phyloP scores from a whole-genome alignment of 1,140 invertebrate species.

The Nymphalis io region DNA sequence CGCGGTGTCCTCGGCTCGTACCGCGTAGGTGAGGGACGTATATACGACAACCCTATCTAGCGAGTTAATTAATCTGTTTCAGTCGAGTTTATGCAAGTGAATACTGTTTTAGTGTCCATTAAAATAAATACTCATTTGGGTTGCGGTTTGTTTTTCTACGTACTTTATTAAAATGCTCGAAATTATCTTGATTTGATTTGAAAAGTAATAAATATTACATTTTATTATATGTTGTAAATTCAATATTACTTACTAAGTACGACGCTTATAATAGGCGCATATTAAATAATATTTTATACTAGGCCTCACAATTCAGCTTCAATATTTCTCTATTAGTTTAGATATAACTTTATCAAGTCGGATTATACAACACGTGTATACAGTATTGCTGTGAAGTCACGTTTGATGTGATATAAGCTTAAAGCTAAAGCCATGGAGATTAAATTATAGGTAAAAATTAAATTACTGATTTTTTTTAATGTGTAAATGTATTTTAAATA shows the following conservation, averaged over 20 bases:
- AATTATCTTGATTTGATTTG: not conserved
- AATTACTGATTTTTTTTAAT: not conserved
- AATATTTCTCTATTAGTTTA: slow-evolving; percentile 28
- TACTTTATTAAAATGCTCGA: not conserved
- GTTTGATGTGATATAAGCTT: slow-evolving; percentile 34
- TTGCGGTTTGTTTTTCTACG: not conserved
- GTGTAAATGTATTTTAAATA: not conserved
- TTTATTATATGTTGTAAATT: not conserved
- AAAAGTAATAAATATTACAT: not conserved
- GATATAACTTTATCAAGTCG: slow-evolving; percentile 19
- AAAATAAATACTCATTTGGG: not conserved
- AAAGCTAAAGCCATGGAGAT: slow-evolving; percentile 14
- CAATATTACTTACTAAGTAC: not conserved
- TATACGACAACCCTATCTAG: slow-evolving; percentile 27
- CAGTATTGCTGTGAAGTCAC: slow-evolving; percentile 26
- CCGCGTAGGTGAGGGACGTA: slow-evolving; percentile 51
- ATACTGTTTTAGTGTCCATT: slow-evolving; percentile 13
- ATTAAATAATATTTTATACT: slow-evolving; percentile 27
- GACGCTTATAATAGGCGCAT: slow-evolving; percentile 5
- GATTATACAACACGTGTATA: slow-evolving; percentile 36
- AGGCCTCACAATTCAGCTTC: slow-evolving; percentile 22
- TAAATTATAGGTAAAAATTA: slow-evolving; percentile 19
- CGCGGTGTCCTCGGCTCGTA: slow-evolving; percentile 40
- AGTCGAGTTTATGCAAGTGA: slow-evolving; percentile 31
- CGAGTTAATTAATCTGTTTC: slow-evolving; percentile 40